These are phyloP conservation scores for Euglossa dilemma DNA, from an alignment of 1,140 invertebrate genomes.

Conservation along the genomic window DNA sequence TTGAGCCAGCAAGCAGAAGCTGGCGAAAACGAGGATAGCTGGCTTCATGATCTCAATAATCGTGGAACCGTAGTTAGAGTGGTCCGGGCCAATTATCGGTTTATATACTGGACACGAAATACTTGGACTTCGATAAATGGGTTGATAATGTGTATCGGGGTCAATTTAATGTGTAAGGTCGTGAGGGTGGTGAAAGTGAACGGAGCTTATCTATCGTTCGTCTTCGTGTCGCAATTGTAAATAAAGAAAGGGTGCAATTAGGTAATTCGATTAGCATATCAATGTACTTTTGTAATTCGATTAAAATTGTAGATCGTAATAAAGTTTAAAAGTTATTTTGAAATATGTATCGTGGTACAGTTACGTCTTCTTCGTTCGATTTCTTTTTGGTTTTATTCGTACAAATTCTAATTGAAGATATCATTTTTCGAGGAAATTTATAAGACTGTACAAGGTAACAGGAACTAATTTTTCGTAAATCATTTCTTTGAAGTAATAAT, in stretches of 20 bases:
- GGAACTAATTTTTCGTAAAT: no score
- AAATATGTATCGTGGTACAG: no score
- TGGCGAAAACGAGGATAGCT: constrained; percentile 56
- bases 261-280: not conserved
- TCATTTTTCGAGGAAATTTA: no score
- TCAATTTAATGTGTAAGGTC: constrained; percentile 20
- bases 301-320: not conserved
- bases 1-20: constrained; percentile 47
- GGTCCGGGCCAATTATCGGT: no score
- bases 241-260: not conserved
- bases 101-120: constrained; percentile 50
- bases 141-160: constrained; percentile 21
- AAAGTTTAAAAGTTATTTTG: not conserved
- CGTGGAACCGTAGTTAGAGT: not conserved
- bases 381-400: no score
- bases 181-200: constrained; percentile 12
- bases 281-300: not conserved
- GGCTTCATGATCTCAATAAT: constrained; percentile 47
- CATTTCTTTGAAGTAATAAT: no score
- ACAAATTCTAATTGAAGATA: no score
- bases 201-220: not conserved
- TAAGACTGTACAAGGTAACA: no score
- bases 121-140: not conserved
- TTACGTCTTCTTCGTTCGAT: no score
- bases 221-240: not conserved